Evolutionary conservation across 2,888 invertebrate genomes (phyloP).

Genomic region (Sthenelais limicola): DNA sequence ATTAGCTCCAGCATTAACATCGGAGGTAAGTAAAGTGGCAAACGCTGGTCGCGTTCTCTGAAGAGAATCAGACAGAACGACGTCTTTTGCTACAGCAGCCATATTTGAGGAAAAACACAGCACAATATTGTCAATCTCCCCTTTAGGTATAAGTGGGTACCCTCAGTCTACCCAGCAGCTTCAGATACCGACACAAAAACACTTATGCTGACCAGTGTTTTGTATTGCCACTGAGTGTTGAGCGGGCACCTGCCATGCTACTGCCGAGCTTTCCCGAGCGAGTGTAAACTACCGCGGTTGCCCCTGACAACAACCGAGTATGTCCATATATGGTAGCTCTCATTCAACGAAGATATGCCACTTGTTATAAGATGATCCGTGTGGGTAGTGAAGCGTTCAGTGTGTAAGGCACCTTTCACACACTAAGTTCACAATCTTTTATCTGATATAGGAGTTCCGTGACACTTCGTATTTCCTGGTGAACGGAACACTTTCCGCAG

Average conservation of each 20-base stretch:
- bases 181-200: no score
- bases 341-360: slow-evolving; percentile 27
- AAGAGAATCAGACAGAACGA: slow-evolving; percentile 61
- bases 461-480: neutral
- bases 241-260: slow-evolving; percentile 21
- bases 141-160: no score
- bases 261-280: slow-evolving; percentile 20
- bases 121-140: no score
- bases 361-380: no score
- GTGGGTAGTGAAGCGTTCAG: no score
- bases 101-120: no score
- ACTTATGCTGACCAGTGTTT: neutral
- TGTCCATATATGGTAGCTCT: slow-evolving; percentile 39
- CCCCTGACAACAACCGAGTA: slow-evolving; percentile 38
- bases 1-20: slow-evolving; percentile 62
- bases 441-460: neutral
- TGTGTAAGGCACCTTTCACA: no score
- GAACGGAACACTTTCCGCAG: no score
- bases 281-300: slow-evolving; percentile 40
- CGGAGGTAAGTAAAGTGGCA: slow-evolving; percentile 58
- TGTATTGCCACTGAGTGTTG: neutral
- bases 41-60: slow-evolving; percentile 62
- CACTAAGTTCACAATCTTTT: no score
- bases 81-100: slow-evolving; percentile 35
- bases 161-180: no score